These are phyloP conservation scores for Gadus macrocephalus DNA, from an alignment of 2,113 vertebrate genomes.

Conservation along the genomic window DNA sequence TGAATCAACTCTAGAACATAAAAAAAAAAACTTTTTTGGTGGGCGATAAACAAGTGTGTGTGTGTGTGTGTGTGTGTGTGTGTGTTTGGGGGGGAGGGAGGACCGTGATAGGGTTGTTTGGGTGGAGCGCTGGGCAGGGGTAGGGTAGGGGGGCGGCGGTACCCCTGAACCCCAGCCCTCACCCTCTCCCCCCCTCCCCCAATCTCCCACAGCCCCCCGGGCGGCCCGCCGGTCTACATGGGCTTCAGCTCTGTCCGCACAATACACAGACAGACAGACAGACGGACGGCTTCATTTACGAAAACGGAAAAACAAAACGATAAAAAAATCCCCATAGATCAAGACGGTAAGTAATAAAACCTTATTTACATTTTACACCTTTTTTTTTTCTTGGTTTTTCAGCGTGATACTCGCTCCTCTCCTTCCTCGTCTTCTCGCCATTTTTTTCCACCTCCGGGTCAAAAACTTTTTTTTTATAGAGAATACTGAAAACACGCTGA, in stretches of 20 bases:
- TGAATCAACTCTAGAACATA: slow-evolving; percentile 56
- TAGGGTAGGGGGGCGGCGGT: slow-evolving; percentile 41
- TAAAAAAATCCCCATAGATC: slow-evolving; percentile 73
- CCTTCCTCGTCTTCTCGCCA: slow-evolving; percentile 61
- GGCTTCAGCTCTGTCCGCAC: slow-evolving; percentile 74
- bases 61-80: slow-evolving; percentile 31
- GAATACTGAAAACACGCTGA: slow-evolving; percentile 78
- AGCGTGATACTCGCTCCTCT: slow-evolving; percentile 61
- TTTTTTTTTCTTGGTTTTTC: slow-evolving; percentile 74
- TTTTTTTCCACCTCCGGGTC: slow-evolving; percentile 55
- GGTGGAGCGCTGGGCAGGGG: slow-evolving; percentile 32
- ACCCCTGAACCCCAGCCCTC: slow-evolving; percentile 46
- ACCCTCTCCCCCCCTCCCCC: slow-evolving; percentile 40
- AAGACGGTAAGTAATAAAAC: slow-evolving; percentile 79
- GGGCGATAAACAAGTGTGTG: slow-evolving; percentile 27
- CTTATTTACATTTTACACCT: slow-evolving; percentile 82
- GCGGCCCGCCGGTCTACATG: slow-evolving; percentile 68
- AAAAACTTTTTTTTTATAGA: slow-evolving; percentile 59
- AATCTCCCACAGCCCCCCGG: slow-evolving; percentile 60
- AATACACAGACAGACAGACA: slow-evolving; percentile 53
- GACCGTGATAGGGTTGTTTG: slow-evolving; percentile 42
- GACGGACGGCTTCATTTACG: slow-evolving; percentile 67
- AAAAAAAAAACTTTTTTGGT: slow-evolving; percentile 49
- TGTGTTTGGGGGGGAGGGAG: slow-evolving; percentile 33
- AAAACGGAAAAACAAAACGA: slow-evolving; percentile 62